Evolutionary conservation across 2,888 invertebrate species (phyloP), one percentile per base, ranked within the genome.

Genomic region (Oligia fasciuncula): DNA sequence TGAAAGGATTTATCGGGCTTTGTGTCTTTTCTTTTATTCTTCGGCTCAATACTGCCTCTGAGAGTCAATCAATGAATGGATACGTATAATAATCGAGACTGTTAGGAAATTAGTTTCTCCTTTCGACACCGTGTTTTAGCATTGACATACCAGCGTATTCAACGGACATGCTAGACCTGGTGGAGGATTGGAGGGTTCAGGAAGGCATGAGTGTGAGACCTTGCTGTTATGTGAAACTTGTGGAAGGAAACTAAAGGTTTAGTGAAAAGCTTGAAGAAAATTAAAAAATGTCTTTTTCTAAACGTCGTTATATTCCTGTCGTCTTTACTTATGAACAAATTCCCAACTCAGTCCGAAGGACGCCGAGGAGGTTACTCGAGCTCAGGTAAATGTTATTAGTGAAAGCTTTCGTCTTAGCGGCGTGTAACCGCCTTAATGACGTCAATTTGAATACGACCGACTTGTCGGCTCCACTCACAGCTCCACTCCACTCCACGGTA

Each of bases 401-500:
- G 79, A 88, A 90, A 87, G 89, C 90, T 89, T 87, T 88, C 90
- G 84, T 89, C 90, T 91, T 87, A 89, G 85, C 83, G 80, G 85
- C 88, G 90, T 92, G 91, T 89, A 86, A 91, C 90, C 88, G 90
- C 91, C 91, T 93, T 95, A 95, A 95, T 94, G 92, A 92, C 92
- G 90, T 93, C 93, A 94, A 94, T 95, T 95, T 95, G 93, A 94
- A 95, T 94, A 92, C 91, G 91, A 90, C 91, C 90, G 91, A 90
- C 92, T 91, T 92, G 92, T 91, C 91, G 90, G 90, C 89, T 91
- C 9, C 74, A 73, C 69, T 69, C 49, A 46, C 51, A 19, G 74
- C 43, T 57, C 92, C 91, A 86, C 92, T 91, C 91, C 90, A 91
- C 89, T 91, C 88, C 51, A 81, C 89, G 92, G 91, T 92, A 91